These are phyloP conservation scores for Oryctes rhinoceros DNA, from an alignment of 1,140 invertebrate genomes.

Conservation along the genomic window DNA sequence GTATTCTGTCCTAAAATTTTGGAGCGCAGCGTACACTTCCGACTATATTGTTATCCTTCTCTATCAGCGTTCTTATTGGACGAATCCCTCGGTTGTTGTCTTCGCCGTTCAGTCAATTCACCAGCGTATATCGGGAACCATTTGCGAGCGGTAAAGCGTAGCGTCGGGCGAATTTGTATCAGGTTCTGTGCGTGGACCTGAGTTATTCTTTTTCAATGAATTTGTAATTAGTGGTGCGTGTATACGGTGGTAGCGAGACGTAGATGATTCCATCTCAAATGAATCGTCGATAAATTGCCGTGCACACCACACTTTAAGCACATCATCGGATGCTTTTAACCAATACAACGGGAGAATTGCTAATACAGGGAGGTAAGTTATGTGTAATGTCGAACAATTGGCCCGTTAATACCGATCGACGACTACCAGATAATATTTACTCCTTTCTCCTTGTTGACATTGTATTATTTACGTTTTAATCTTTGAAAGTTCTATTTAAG, in stretches of 20 bases:
- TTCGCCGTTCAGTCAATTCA: slow-evolving; percentile 2
- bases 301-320: background rate
- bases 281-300: background rate
- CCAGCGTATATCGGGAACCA: background rate
- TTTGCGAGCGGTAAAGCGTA: background rate
- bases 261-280: background rate
- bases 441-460: background rate
- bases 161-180: background rate
- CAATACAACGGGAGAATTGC: background rate
- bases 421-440: slow-evolving; percentile 6
- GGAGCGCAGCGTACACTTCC: background rate
- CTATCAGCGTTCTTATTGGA: background rate
- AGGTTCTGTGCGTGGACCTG: background rate
- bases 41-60: background rate
- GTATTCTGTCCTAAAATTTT: background rate
- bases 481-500: background rate
- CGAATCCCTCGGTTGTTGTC: background rate
- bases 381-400: slow-evolving; percentile 13
- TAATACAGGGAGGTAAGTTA: slow-evolving; percentile 16
- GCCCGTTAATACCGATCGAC: background rate
- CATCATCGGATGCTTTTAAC: background rate
- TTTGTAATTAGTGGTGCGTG: slow-evolving; percentile 6
- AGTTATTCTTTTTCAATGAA: slow-evolving; percentile 5
- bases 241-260: background rate
- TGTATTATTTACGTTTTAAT: background rate